Conservation (phyloP, 2,797 vertebrate genomes). For the Ctenochaetus hawaiiensis region DNA sequence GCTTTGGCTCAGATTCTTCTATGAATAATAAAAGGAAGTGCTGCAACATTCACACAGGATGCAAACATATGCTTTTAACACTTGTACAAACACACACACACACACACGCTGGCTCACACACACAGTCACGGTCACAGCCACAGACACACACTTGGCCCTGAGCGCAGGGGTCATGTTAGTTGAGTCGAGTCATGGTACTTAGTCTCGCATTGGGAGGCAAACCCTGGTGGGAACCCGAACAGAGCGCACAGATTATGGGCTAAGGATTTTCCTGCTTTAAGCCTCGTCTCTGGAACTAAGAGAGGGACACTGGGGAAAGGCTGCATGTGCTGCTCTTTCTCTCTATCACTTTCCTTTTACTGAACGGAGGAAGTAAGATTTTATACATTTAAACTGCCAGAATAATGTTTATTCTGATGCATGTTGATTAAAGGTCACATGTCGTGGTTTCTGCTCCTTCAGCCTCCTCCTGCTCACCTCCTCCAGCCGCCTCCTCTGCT, state of each 20-base stretch:
- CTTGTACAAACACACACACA: neutral
- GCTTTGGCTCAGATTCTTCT: neutral
- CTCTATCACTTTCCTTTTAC: too few relatives aligned
- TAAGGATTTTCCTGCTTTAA: conserved; percentile 71
- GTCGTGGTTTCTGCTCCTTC: neutral
- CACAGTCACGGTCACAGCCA: neutral
- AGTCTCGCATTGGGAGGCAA: conserved; percentile 52
- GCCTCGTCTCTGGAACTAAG: conserved; percentile 72
- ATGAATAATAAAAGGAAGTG: neutral
- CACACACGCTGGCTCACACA: neutral
- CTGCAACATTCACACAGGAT: neutral
- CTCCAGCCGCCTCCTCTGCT: conserved; percentile 92
- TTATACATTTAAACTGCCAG: too few relatives aligned
- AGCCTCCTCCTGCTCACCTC: conserved; percentile 83
- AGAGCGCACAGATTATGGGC: conserved; percentile 70
- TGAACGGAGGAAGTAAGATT: too few relatives aligned
- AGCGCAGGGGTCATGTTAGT: conserved; percentile 58
- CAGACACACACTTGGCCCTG: conserved; percentile 35
- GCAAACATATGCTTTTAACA: neutral
- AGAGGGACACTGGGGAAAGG: conserved; percentile 47
- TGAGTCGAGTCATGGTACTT: conserved; percentile 66
- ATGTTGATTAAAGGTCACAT: neutral
- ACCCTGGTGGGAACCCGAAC: conserved; percentile 62
- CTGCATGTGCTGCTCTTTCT: conserved; percentile 7
- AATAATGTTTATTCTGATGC: neutral